Conservation (phyloP, 2,888 invertebrate genomes). For the Caenorhabditis imperialis region DNA sequence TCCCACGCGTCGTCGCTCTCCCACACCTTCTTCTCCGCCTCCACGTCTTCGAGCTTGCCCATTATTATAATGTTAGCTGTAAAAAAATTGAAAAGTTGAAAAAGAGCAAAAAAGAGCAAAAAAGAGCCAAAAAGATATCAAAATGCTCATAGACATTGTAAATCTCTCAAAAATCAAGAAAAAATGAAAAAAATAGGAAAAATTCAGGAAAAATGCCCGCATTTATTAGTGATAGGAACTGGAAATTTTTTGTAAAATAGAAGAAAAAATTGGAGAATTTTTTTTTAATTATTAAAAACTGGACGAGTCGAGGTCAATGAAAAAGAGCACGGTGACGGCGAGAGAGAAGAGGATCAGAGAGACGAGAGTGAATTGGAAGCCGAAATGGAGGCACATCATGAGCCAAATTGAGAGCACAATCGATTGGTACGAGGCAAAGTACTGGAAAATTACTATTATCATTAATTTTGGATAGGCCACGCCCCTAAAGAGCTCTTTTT, state of each 20-base stretch:
- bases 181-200: too few species aligned
- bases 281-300: too few species aligned
- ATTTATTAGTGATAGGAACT: too few species aligned
- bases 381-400: slow-evolving; percentile 19
- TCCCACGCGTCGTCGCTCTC: slow-evolving; percentile 61
- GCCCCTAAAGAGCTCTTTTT: background rate
- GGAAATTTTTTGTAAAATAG: too few species aligned
- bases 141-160: too few species aligned
- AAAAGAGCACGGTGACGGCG: background rate
- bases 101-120: background rate
- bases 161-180: too few species aligned
- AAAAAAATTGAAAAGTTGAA: too few species aligned
- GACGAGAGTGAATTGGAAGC: slow-evolving; percentile 13
- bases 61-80: too few species aligned
- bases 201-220: too few species aligned
- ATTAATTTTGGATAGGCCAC: background rate
- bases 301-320: slow-evolving; percentile 17
- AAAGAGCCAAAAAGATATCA: background rate
- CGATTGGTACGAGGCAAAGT: slow-evolving; percentile 31
- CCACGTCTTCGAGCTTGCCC: slow-evolving; percentile 55
- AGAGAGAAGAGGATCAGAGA: slow-evolving; percentile 2
- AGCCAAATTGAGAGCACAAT: slow-evolving; percentile 21
- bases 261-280: too few species aligned
- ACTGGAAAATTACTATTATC: slow-evolving; percentile 10
- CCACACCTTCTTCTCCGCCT: slow-evolving; percentile 56